Conservation (phyloP, 1,140 invertebrate genomes). For the Nasonia giraulti region DNA sequence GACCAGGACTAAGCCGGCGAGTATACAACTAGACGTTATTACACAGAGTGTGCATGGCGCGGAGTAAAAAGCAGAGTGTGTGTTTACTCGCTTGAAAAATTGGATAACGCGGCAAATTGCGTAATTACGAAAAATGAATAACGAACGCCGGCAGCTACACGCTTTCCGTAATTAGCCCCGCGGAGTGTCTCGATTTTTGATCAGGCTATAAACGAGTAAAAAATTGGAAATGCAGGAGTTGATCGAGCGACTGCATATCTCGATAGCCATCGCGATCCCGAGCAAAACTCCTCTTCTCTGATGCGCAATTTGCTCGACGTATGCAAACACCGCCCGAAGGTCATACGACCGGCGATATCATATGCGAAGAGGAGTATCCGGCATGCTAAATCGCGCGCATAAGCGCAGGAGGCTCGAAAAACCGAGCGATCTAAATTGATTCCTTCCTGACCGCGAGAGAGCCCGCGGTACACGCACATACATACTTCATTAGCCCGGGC, state of each 20-base stretch:
- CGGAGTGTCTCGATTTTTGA: neutral
- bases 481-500: neutral
- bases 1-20: neutral
- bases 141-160: too few species aligned
- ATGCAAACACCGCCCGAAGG: neutral
- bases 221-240: neutral
- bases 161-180: neutral
- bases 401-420: neutral
- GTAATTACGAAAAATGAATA: too few species aligned
- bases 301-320: neutral
- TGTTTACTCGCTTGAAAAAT: neutral
- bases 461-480: neutral
- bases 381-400: too few species aligned
- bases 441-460: neutral
- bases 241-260: too few species aligned
- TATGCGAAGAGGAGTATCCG: too few species aligned
- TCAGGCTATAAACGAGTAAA: neutral
- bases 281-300: neutral
- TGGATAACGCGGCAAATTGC: too few species aligned
- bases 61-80: neutral
- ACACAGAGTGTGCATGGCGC: neutral
- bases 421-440: conserved; percentile 21
- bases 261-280: neutral
- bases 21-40: neutral
- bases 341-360: too few species aligned